Evolutionary conservation across 2,113 vertebrate genomes (phyloP).

Genomic region (Penelope pileata): DNA sequence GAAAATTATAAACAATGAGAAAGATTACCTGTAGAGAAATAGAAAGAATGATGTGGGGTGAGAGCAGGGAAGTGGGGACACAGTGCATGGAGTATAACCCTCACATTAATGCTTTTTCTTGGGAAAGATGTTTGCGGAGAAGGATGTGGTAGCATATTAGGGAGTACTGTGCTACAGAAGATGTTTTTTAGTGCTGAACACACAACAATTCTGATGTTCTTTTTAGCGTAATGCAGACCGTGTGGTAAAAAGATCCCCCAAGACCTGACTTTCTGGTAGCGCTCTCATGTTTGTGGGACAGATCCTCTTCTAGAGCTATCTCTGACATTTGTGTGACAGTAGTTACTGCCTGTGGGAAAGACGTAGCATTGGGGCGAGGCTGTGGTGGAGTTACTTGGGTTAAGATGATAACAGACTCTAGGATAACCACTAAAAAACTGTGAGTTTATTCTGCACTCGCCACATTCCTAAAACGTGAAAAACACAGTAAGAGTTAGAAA

Average conservation of each 20-base stretch:
- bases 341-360: neutral
- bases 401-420: neutral
- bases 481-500: accelerated
- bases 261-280: neutral
- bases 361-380: neutral
- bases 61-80: neutral
- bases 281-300: neutral
- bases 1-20: too few relatives aligned
- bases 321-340: neutral
- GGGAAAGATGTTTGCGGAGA: neutral
- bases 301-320: neutral
- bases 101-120: neutral
- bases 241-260: neutral
- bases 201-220: neutral
- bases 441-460: neutral
- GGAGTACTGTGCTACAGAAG: neutral
- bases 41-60: neutral
- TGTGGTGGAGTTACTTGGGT: neutral
- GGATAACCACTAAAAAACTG: neutral
- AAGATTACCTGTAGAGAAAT: neutral
- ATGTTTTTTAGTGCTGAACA: neutral
- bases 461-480: neutral
- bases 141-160: neutral
- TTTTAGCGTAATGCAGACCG: neutral
- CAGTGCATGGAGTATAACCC: neutral